Evolutionary conservation across 2,113 vertebrate genomes (phyloP).

Genomic region (Pseudonaja textilis): DNA sequence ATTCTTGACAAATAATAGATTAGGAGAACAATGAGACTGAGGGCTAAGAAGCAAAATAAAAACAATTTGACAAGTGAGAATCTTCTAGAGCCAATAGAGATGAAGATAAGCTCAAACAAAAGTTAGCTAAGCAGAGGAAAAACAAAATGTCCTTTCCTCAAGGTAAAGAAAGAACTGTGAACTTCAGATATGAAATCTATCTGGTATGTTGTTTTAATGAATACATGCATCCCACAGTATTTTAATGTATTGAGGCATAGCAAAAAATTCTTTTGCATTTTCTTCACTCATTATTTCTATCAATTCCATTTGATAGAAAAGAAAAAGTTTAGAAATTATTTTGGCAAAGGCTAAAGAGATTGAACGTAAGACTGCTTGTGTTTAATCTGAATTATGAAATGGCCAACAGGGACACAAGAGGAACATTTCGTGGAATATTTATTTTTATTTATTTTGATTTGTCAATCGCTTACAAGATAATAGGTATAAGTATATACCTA

Average conservation of each 20-base stretch:
- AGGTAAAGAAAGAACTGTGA: background rate
- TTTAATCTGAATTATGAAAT: background rate
- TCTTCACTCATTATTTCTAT: background rate
- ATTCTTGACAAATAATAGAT: slow-evolving; percentile 21
- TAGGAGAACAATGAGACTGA: slow-evolving; percentile 17
- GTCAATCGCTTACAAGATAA: too few relatives aligned
- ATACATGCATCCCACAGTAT: background rate
- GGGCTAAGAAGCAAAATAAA: slow-evolving; percentile 12
- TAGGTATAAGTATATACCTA: too few relatives aligned
- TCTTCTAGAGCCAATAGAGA: background rate
- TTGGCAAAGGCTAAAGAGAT: background rate
- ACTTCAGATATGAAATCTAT: background rate
- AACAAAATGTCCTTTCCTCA: background rate
- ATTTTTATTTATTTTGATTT: too few relatives aligned
- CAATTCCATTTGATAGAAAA: background rate
- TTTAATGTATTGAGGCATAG: background rate
- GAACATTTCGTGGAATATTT: background rate
- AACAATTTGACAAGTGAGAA: slow-evolving; percentile 1
- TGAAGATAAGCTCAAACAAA: background rate
- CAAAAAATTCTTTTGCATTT: background rate
- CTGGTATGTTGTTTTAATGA: background rate
- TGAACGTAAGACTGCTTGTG: background rate
- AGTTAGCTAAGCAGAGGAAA: background rate
- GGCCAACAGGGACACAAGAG: background rate
- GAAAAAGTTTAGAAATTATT: background rate